Evolutionary conservation across 2,113 vertebrate genomes (phyloP), one percentile per base, ranked within the genome.

Genomic region (Chionomys nivalis): DNA sequence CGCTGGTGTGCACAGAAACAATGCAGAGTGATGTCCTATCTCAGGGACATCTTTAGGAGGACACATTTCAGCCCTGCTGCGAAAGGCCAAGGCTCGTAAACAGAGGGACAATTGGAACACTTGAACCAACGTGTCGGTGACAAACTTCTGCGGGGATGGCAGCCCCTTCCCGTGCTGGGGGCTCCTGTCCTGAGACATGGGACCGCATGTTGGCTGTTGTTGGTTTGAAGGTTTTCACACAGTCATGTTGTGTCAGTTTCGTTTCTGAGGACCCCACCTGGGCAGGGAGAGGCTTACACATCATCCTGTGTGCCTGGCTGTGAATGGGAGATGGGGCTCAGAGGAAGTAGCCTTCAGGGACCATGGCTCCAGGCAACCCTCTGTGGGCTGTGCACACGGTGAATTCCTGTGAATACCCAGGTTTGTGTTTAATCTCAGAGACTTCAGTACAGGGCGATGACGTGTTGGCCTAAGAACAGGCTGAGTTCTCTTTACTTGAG

Each of bases 11-110:
- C 97, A 90, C 95, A 0, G 95, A 85, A 98, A 98, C 98, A 99
- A 98, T 98, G 93, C 97, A 77, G 82, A 98, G 95, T 7, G 49
- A 90, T 98, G 98, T 98, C 98, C 94, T 99, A 98, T 99, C 98
- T 98, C 95, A 78, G 98, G 98, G 97, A 98, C 98, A 99, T 98
- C 98, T 98, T 98, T 98, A 96, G 97, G 98, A 98, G 98, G 95
- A 97, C 96, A 89, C 96, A 89, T 98, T 98, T 97, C 97, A 58
- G 93, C 83, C 88, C 87, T 75, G 95, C 95, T 95, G 65, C 23
- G 94, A 98, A 98, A 98, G 98, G 98, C 97, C 79, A 92, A 93
- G 97, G 97, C 98, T 98, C 97, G 93, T 97, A 98, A 98, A 98
- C 97, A 98, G 97, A 88, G 82, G 97, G 98, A 98, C 98, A 97